Evolutionary conservation across 2,797 vertebrate genomes (phyloP), one percentile per base, ranked within the genome.

Genomic region (Mus spretus): DNA sequence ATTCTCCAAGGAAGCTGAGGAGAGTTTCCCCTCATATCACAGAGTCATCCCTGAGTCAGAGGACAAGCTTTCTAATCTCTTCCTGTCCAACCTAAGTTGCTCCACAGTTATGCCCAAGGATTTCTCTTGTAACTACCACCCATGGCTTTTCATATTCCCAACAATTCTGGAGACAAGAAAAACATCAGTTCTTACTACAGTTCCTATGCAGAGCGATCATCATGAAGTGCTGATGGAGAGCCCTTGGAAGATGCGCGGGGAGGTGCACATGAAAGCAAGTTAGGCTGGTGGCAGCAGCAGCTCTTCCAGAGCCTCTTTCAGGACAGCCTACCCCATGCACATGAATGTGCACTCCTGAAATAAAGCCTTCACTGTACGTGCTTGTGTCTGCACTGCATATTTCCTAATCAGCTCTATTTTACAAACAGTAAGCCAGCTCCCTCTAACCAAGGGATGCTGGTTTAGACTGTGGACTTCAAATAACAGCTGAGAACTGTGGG

Each of bases 381-480:
- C 26, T 70, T 50, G 22, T 50, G 19, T 47, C 61, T 80, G 17
- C 37, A 24, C 13, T 17, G 2, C 78, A 10, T 53, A 92, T 82
- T 88, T 28, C n/a, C 70, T 20, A 34, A 22, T 70, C n/a, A 63
- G 8, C 20, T 94, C 4, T 70, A 20, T 31, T 83, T 83, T 70
- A 72, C 85, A 79, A n/a, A 75, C 20, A 1, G 28, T 55, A 72
- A 53, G 11, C 85, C 65, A 84, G 57, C 20, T 78, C 94, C 89
- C 37, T 95, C 44, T 90, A 61, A 59, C 40, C 31, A 86, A 93
- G 47, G 11, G 22, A 78, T 15, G 14, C 53, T 93, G 8, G 40
- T 44, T 94, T 70, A 93, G 78, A 83, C 78, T 10, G 57, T 17
- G 4, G 44, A 7, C 89, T 97, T 95, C 87, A 89, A 94, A 57